These are phyloP conservation scores for Aphelocoma californica DNA, from an alignment of 2,797 vertebrate genomes.

Conservation along the genomic window DNA sequence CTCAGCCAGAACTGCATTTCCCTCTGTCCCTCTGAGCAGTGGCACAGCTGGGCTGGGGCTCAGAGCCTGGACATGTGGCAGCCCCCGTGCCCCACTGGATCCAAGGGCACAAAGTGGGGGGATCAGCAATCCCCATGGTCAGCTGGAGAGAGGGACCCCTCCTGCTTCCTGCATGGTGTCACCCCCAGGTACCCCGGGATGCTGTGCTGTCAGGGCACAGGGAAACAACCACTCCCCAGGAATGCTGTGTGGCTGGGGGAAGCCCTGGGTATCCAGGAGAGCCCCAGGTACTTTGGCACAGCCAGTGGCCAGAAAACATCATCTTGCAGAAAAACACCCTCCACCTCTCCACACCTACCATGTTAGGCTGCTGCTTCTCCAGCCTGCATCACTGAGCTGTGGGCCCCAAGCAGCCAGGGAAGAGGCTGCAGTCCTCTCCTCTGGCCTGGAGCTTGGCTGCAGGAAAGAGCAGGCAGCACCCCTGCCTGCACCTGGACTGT, in stretches of 20 bases:
- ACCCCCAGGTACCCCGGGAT: not conserved
- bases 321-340: not conserved
- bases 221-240: not conserved
- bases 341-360: not conserved
- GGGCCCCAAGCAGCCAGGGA: not conserved
- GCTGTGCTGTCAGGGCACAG: not conserved
- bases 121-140: not conserved
- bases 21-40: not conserved
- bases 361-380: not conserved
- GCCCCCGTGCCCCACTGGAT: not conserved
- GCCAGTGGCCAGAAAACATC: not conserved
- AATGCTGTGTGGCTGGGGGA: not conserved
- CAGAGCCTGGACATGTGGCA: not conserved
- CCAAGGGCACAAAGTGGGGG: fast-evolving
- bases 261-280: not conserved
- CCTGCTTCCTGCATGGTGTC: not conserved
- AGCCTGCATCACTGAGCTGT: not conserved
- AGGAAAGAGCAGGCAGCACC: not conserved
- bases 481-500: not conserved
- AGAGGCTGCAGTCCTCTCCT: not conserved
- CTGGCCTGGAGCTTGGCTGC: not conserved
- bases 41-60: not conserved
- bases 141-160: not conserved
- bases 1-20: not conserved
- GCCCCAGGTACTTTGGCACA: not conserved